phyloP scores from a whole-genome alignment of 92 coral and sea anemone species.

The Zoanthus sansibaricus region DNA sequence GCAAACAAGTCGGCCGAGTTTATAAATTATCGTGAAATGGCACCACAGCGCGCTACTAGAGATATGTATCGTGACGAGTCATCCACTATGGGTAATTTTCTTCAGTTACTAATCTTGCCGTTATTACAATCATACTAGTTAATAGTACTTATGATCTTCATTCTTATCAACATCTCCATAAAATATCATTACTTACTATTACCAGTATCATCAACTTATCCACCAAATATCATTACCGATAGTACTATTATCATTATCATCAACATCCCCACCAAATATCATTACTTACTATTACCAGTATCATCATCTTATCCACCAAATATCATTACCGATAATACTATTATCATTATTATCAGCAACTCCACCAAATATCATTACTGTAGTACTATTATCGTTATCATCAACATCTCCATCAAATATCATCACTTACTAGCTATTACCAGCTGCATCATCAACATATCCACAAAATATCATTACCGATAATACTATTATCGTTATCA shows the following conservation, averaged over 20 bases:
- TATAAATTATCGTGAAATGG: constrained; percentile 70
- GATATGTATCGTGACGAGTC: constrained; percentile 44
- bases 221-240: neutral
- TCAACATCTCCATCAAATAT: too few relatives aligned
- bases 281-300: neutral
- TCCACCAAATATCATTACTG: too few relatives aligned
- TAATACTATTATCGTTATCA: neutral
- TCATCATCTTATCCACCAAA: neutral
- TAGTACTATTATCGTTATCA: too few relatives aligned
- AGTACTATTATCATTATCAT: neutral
- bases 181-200: too few relatives aligned
- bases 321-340: too few relatives aligned
- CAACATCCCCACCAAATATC: neutral
- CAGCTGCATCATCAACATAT: too few relatives aligned
- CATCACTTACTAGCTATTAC: too few relatives aligned
- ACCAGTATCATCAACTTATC: neutral
- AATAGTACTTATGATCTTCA: neutral
- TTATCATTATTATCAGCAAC: too few relatives aligned
- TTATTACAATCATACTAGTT: neutral
- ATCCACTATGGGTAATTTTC: constrained; percentile 3
- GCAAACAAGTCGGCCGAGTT: constrained; percentile 52
- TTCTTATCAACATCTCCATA: neutral
- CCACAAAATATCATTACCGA: too few relatives aligned
- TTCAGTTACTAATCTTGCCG: neutral
- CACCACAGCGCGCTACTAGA: constrained; percentile 55